Conservation (phyloP, 2,797 vertebrate genomes). For the Austrolebias charrua region DNA sequence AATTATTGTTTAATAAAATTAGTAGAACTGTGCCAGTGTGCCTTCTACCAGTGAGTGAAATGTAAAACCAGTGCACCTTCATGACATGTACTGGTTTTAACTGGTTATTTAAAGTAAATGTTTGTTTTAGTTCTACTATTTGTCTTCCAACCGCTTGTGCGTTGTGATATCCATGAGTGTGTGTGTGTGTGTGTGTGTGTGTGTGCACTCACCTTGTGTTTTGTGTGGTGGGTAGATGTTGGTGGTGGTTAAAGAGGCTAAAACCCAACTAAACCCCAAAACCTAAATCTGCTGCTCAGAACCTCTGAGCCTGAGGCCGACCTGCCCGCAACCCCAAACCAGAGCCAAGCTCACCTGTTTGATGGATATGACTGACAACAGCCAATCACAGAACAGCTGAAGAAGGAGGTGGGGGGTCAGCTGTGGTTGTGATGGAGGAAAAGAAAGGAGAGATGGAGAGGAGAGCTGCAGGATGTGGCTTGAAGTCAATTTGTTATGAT, state of each 20-base stretch:
- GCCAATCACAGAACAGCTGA: conserved; percentile 44
- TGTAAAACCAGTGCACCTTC: no score
- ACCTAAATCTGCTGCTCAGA: conserved; percentile 42
- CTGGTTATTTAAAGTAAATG: no score
- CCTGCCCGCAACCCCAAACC: conserved; percentile 60
- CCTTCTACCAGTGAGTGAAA: no score
- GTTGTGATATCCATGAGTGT: background rate
- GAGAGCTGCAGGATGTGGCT: conserved; percentile 67
- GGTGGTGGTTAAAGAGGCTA: conserved; percentile 60
- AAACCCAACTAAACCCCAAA: conserved; percentile 71
- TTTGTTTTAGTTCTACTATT: no score
- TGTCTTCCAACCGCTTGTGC: background rate
- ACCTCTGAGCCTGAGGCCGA: conserved; percentile 32
- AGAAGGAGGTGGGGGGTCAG: background rate
- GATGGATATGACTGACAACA: conserved; percentile 21
- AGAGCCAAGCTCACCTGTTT: conserved; percentile 33
- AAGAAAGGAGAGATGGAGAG: conserved; percentile 25
- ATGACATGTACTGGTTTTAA: no score
- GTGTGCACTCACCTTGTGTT: conserved; percentile 56
- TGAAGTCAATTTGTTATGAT: conserved; percentile 32
- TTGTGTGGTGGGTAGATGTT: conserved; percentile 29
- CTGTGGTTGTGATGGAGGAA: conserved; percentile 15
- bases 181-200: background rate
- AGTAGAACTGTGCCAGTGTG: no score
- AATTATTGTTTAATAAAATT: no score